Base-by-base conservation (phyloP, 2,888 invertebrate genomes). In the Eulithis testata region DNA sequence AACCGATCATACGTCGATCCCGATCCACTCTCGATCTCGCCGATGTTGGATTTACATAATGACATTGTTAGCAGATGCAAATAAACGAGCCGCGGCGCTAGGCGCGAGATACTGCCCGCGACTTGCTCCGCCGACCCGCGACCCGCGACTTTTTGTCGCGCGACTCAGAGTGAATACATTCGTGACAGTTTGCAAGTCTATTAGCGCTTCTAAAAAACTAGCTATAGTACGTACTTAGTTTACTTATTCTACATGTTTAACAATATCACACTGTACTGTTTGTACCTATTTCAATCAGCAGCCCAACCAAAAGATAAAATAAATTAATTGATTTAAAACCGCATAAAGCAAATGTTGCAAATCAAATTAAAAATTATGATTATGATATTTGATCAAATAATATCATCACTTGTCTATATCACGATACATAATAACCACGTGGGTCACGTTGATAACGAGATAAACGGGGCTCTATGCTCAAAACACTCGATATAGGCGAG, bases 61-160 rank as follows among this genome's bases (percentile, higher is more conserved):
- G 85, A 86, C 81, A 87, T 90, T 89, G 90, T 90, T 89, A 88
- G 83, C 81, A 75, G 79, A 87, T 86, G 87, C 86, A 83, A 85
- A 87, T 84, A 84, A 81, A 83, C 82, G 77, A 85, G 80, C 77
- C 71, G 77, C 72, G 70, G 65, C 66, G 68, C 72, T 52, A 53
- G 63, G 21, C 51, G 14, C 51, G 52, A 21, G 21, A 55, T 37
- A 11, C 40, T 31, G 31, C 31, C 5, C 1, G 1, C 5, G 40
- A 40, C 40, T 37, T 37, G 6, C 37, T 37, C 37, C 2, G 40
- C 6, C 40, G 9, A 8, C 40, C 40, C 9, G 37, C 37, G 37
- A 40, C 37, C 6, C 37, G 40, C 40, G 8, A 8, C 9, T 40
- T 40, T 40, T 11, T 5, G 40, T 40, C 40, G 40, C 40, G 40